Percentiles rank a stretch among this genome's conserved stretches.
These are phyloP conservation scores for Genyomyrus donnyi DNA, from an alignment of 2,113 vertebrate genomes.

Conservation along the genomic window DNA sequence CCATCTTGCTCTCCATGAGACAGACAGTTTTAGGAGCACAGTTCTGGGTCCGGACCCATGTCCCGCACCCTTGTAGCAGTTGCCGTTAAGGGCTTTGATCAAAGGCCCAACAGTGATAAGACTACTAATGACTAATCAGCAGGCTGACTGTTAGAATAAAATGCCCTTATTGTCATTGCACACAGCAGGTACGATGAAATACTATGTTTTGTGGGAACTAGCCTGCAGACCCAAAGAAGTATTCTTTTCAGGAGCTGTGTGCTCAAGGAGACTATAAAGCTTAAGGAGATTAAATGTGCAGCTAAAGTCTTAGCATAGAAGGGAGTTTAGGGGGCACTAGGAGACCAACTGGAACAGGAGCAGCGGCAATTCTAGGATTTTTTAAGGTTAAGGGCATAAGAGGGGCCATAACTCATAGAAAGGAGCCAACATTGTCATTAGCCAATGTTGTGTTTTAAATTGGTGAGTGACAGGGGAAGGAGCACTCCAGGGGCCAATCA, in stretches of 20 bases:
- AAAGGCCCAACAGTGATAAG: neutral
- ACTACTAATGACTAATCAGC: neutral
- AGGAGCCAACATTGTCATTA: neutral
- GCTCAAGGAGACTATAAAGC: neutral
- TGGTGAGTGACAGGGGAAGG: neutral
- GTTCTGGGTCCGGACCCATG: neutral
- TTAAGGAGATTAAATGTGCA: slow-evolving; percentile 7
- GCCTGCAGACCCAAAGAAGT: neutral
- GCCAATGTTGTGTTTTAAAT: neutral
- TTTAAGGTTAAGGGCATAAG: neutral
- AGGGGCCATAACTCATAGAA: neutral
- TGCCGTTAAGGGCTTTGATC: neutral
- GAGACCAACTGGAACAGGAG: neutral
- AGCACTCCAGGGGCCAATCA: neutral
- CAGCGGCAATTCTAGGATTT: neutral
- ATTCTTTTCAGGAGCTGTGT: neutral
- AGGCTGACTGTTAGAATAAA: neutral
- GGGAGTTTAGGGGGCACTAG: neutral
- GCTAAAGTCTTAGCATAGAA: neutral
- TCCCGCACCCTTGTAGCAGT: neutral
- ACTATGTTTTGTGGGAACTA: neutral
- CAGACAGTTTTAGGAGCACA: neutral
- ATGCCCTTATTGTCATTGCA: neutral
- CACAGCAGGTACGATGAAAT: neutral
- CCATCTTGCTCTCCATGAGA: neutral